phyloP scores from a whole-genome alignment of 2,888 invertebrate species.

The Argyresthia goedartella region DNA sequence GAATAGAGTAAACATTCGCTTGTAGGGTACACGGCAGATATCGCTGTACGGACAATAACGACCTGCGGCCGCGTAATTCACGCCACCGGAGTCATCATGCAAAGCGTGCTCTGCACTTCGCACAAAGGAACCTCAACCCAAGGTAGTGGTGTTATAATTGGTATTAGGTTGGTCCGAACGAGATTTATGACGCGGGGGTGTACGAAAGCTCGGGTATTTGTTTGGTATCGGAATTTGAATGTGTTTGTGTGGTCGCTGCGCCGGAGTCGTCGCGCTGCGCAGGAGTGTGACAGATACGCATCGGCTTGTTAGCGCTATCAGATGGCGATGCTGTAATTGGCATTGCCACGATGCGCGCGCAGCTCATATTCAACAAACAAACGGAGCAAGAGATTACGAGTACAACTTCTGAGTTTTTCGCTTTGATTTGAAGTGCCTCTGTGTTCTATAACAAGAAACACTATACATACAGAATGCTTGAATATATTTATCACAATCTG shows the following conservation, averaged over 20 bases:
- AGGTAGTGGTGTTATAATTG: conserved; percentile 8
- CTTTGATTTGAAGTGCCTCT: no score
- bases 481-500: no score
- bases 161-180: conserved; percentile 8
- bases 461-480: no score
- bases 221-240: conserved; percentile 54
- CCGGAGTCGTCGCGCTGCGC: conserved; percentile 11
- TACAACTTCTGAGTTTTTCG: no score
- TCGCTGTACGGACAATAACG: conserved; percentile 27
- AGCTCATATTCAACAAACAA: background rate
- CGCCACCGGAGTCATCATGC: conserved; percentile 63
- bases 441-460: no score
- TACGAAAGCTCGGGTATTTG: conserved; percentile 3
- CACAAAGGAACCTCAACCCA: conserved; percentile 19
- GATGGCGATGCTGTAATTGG: conserved; percentile 65
- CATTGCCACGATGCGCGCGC: conserved; percentile 22
- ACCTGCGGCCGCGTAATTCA: conserved; percentile 64
- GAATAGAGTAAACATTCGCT: background rate
- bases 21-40: background rate
- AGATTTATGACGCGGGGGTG: conserved; percentile 45
- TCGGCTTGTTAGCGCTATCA: conserved; percentile 67
- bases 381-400: background rate
- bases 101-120: conserved; percentile 31
- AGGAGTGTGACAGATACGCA: conserved; percentile 38
- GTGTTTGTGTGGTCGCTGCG: conserved; percentile 18